phyloP scores from a whole-genome alignment of 2,888 invertebrate species.

The Idaea straminata region DNA sequence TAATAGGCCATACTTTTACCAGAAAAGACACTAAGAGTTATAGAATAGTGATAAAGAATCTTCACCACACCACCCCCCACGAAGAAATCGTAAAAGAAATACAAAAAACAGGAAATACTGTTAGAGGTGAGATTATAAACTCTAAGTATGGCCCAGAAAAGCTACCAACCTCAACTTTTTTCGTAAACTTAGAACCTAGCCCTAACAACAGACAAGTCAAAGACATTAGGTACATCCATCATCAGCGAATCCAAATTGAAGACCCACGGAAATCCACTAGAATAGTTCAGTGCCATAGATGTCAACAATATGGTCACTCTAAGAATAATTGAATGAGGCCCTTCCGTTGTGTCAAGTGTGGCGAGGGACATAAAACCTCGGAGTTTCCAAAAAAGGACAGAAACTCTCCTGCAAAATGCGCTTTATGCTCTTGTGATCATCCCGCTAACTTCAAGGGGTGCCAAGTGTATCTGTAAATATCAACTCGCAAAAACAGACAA shows the following conservation, averaged over 20 bases:
- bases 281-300: slow-evolving; percentile 25
- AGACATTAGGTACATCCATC: slow-evolving; percentile 19
- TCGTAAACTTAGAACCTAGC: slow-evolving; percentile 22
- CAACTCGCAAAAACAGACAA: not conserved
- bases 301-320: slow-evolving; percentile 29
- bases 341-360: slow-evolving; percentile 30
- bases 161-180: slow-evolving; percentile 29
- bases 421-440: slow-evolving; percentile 22
- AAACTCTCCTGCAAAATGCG: slow-evolving; percentile 22
- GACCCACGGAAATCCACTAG: slow-evolving; percentile 23
- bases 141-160: slow-evolving; percentile 25
- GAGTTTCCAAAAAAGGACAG: slow-evolving; percentile 26
- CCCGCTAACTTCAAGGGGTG: slow-evolving; percentile 18
- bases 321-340: slow-evolving; percentile 30
- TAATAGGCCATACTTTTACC: not conserved
- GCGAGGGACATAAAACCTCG: slow-evolving; percentile 25
- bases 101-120: not conserved
- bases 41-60: not conserved
- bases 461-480: slow-evolving; percentile 6
- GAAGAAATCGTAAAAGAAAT: not conserved
- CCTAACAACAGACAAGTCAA: slow-evolving; percentile 22
- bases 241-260: slow-evolving; percentile 23
- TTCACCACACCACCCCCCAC: not conserved
- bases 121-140: not conserved
- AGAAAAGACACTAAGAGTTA: not conserved